A percentile compares a stretch with the other conserved stretches of the same genome.
phyloP scores from a whole-genome alignment of 2,888 invertebrate genomes.

The Ellobium chinense region DNA sequence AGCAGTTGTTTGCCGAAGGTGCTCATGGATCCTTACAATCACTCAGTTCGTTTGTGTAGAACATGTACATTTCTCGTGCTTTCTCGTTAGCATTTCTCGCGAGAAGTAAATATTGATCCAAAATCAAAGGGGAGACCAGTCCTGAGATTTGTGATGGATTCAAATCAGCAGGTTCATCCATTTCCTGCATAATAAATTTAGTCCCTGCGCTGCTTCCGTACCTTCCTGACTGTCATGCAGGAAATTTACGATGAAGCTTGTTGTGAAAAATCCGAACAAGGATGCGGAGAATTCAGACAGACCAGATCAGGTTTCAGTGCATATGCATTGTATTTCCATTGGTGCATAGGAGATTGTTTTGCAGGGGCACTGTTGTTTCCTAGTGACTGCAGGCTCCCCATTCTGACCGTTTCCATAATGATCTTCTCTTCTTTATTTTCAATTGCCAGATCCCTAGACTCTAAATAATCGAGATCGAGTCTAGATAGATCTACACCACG shows the following conservation, averaged over 20 bases:
- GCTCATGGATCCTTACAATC: neutral
- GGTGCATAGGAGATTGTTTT: neutral
- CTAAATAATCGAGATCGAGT: no score
- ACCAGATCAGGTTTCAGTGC: conserved; percentile 29
- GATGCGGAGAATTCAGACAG: conserved; percentile 16
- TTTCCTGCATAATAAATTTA: conserved; percentile 17
- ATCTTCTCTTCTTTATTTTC: no score
- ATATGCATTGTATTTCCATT: neutral
- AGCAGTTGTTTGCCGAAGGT: neutral
- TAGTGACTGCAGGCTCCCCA: no score
- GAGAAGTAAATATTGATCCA: conserved; percentile 35
- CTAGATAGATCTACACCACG: no score
- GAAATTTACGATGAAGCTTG: conserved; percentile 18
- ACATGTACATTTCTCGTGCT: neutral
- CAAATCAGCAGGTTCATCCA: neutral
- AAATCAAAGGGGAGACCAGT: neutral
- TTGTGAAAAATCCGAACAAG: neutral
- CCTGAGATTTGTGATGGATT: neutral
- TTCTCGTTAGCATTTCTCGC: conserved; percentile 5
- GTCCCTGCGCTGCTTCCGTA: neutral
- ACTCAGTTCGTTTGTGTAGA: neutral
- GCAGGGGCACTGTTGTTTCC: no score
- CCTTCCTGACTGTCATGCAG: neutral
- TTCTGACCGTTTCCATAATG: no score
- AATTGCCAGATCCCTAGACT: no score